phyloP scores from a whole-genome alignment of 2,113 vertebrate species.

The Eublepharis macularius region DNA sequence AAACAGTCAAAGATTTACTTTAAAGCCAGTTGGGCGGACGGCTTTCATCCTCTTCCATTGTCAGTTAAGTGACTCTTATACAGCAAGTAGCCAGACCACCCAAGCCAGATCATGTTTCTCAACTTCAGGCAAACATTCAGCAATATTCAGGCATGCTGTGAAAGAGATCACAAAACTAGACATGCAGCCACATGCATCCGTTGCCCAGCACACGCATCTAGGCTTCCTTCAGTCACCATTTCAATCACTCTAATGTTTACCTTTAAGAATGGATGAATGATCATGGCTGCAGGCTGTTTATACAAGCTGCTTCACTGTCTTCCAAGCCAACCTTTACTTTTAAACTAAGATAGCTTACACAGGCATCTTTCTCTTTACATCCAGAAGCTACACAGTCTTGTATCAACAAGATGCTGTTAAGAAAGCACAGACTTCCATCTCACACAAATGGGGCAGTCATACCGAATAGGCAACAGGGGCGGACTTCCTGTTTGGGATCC shows the following conservation, averaged over 20 bases:
- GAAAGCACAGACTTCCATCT: neutral
- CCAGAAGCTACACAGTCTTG: rapidly evolving
- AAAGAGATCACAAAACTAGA: neutral
- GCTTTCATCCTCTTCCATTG: neutral
- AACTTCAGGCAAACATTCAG: neutral
- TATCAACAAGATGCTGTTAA: neutral
- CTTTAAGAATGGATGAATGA: neutral
- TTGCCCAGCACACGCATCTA: neutral
- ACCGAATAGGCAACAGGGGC: too few relatives aligned
- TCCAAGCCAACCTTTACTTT: conserved; percentile 21
- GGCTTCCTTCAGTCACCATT: neutral
- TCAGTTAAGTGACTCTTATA: neutral
- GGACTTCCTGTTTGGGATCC: too few relatives aligned
- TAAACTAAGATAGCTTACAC: neutral
- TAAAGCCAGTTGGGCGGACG: too few relatives aligned
- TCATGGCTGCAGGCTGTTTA: conserved; percentile 40
- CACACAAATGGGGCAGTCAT: neutral
- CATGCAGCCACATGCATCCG: neutral
- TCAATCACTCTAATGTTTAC: neutral
- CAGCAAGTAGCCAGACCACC: neutral
- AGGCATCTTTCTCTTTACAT: neutral
- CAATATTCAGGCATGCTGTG: neutral
- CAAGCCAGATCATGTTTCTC: neutral
- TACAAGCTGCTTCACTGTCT: conserved; percentile 11
- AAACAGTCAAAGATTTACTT: neutral